phyloP scores from a whole-genome alignment of 2,797 vertebrate genomes.

The Ptychobarbus kaznakovi region DNA sequence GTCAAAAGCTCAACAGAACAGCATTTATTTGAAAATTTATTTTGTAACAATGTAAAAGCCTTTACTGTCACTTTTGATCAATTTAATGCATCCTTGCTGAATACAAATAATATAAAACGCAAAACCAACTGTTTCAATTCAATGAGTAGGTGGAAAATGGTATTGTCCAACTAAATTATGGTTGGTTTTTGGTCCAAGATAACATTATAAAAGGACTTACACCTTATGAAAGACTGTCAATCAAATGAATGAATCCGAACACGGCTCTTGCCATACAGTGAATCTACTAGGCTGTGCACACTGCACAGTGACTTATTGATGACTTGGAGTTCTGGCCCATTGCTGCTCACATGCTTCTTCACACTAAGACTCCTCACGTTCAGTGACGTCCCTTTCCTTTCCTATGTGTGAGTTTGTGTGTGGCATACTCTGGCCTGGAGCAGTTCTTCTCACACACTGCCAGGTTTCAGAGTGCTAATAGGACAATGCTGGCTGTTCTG shows the following conservation, averaged over 20 bases:
- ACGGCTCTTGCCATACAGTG: background rate
- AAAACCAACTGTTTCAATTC: background rate
- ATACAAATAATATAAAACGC: background rate
- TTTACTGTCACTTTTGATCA: background rate
- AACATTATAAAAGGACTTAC: background rate
- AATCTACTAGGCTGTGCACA: background rate
- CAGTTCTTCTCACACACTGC: slow-evolving; percentile 64
- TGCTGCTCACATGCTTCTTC: slow-evolving; percentile 11
- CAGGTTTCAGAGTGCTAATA: slow-evolving; percentile 64
- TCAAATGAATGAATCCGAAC: slow-evolving; percentile 12
- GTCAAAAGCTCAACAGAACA: background rate
- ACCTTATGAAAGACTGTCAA: background rate
- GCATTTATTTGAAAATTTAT: background rate
- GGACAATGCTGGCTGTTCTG: slow-evolving; percentile 51
- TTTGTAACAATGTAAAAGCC: background rate
- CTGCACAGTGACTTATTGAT: slow-evolving; percentile 21
- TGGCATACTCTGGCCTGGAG: slow-evolving; percentile 64
- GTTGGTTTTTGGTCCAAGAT: background rate
- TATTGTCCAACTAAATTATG: background rate
- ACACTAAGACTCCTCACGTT: slow-evolving; percentile 19
- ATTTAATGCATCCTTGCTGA: background rate
- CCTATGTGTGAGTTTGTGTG: slow-evolving; percentile 43
- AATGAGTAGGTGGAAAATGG: background rate
- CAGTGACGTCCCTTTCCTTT: slow-evolving; percentile 20
- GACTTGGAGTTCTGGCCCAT: background rate